phyloP scores from a whole-genome alignment of 2,797 vertebrate genomes.

The Tiaroga cobitis region DNA sequence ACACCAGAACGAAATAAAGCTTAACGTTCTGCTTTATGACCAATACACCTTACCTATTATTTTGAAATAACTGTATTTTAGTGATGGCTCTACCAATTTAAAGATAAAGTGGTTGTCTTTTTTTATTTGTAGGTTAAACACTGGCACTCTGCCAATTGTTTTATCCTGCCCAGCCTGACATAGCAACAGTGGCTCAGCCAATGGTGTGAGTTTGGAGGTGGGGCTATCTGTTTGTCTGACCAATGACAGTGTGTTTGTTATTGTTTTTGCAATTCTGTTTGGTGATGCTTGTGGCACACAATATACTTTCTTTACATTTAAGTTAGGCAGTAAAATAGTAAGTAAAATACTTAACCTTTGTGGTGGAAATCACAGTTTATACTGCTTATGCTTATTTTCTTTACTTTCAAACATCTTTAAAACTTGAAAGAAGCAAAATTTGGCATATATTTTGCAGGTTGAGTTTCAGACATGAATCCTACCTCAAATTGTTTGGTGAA shows the following conservation, averaged over 20 bases:
- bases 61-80: neutral
- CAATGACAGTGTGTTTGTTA: neutral
- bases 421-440: too few relatives aligned
- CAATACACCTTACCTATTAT: neutral
- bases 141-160: neutral
- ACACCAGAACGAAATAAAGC: neutral
- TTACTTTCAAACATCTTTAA: neutral
- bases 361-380: neutral
- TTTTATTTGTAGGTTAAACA: too few relatives aligned
- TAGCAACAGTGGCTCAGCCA: conserved; percentile 10
- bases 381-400: neutral
- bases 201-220: neutral
- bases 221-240: neutral
- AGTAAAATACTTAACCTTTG: neutral
- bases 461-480: neutral
- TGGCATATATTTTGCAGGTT: neutral
- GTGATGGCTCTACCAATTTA: neutral
- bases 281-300: neutral
- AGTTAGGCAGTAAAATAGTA: neutral
- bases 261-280: neutral
- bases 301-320: neutral
- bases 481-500: neutral
- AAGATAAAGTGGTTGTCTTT: neutral
- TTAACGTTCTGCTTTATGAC: neutral
- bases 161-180: neutral